These are phyloP conservation scores for Megamerina dolium DNA, from an alignment of 2,888 invertebrate genomes.

Conservation along the genomic window DNA sequence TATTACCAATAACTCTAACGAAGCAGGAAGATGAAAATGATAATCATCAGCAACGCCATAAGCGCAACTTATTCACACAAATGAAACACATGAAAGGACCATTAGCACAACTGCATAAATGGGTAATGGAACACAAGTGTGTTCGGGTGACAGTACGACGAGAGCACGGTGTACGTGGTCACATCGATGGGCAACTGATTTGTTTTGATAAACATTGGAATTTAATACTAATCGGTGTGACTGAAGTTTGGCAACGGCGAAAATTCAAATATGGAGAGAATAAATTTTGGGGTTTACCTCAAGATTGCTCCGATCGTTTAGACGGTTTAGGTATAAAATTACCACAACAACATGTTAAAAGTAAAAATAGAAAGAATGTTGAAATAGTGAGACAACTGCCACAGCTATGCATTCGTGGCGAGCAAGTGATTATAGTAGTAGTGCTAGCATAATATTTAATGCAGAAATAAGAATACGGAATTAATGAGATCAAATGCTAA, in stretches of 20 bases:
- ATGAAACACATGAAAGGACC: slow-evolving; percentile 58
- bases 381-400: slow-evolving; percentile 62
- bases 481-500: too few species aligned
- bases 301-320: slow-evolving; percentile 48
- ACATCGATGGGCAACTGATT: slow-evolving; percentile 68
- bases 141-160: slow-evolving; percentile 59
- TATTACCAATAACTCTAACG: slow-evolving; percentile 37
- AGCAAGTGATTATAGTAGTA: slow-evolving; percentile 63
- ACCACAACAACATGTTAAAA: slow-evolving; percentile 55
- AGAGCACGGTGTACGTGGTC: slow-evolving; percentile 66
- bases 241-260: slow-evolving; percentile 71
- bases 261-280: slow-evolving; percentile 42
- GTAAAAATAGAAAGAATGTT: slow-evolving; percentile 58
- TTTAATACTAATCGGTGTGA: slow-evolving; percentile 73
- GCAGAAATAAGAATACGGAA: too few species aligned
- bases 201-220: slow-evolving; percentile 96
- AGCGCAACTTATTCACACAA: slow-evolving; percentile 48
- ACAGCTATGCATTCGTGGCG: slow-evolving; percentile 69
- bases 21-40: slow-evolving; percentile 15
- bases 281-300: slow-evolving; percentile 36
- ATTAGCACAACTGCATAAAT: slow-evolving; percentile 56
- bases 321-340: slow-evolving; percentile 51
- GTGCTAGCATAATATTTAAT: too few species aligned
- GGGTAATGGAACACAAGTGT: slow-evolving; percentile 29
- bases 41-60: slow-evolving; percentile 21